Base-by-base conservation (phyloP, 2,113 vertebrate genomes). In the Charina bottae region DNA sequence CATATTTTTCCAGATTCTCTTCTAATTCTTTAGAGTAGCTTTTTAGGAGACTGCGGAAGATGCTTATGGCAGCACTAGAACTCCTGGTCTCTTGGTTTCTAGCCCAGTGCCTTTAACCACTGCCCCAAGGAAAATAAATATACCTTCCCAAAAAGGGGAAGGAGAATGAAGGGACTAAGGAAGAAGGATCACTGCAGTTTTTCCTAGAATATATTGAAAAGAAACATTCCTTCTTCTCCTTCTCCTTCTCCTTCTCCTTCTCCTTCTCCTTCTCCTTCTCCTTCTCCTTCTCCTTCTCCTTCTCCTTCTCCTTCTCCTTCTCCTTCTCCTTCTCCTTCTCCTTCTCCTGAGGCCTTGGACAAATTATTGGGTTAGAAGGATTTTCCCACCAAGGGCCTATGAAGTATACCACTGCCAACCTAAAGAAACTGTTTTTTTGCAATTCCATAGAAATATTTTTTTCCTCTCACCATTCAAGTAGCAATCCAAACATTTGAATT, bases 281-380 rank as follows among this genome's bases (percentile, higher is more conserved):
- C n/a, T n/a, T n/a, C n/a, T n/a, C 6, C n/a, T 78, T n/a, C 6
- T 37, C 68, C 68, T 37, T 2, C 13, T 64, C 6, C 6, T 60
- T 2, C 0, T n/a, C 28, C 0, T 68, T 12, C 26, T 68, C n/a
- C n/a, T n/a, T n/a, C n/a, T n/a, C 6, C n/a, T 78, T n/a, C 6
- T 37, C 68, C 68, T 37, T 2, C 13, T 64, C 6, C 6, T 60
- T 2, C 0, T n/a, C 28, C 0, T 68, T 12, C 26, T 68, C n/a
- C n/a, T n/a, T n/a, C 3, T 2, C 3, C 53, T 89, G 88, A 33
- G 28, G 1, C 46, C 49, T 68, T 64, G 60, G 49, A 23, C 60
- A 53, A 89, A 11, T 55, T 28, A n/a, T 72, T 89, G 64, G 19
- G 11, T n/a, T 7, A 23, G 89, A 42, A 55, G 19, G 10, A 33